Conservation (phyloP, 2,113 vertebrate genomes). For the Macrotis lagotis region DNA sequence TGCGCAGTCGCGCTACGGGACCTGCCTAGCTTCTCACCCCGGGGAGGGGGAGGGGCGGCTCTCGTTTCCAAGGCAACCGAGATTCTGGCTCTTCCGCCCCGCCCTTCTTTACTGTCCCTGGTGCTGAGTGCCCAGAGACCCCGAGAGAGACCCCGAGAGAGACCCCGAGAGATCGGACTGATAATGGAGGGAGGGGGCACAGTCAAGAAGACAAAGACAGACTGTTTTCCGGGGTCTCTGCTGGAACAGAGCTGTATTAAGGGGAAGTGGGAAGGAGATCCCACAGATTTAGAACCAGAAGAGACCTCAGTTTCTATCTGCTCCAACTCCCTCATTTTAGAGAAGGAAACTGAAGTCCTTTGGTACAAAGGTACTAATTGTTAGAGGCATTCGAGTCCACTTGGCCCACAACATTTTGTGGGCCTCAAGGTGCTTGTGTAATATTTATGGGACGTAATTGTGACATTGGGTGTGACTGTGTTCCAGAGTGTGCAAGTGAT, state of each 20-base stretch:
- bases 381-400: background rate
- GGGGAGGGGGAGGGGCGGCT: background rate
- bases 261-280: slow-evolving; percentile 5
- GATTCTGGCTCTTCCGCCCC: slow-evolving; percentile 13
- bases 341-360: background rate
- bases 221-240: background rate
- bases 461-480: background rate
- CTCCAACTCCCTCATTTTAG: background rate
- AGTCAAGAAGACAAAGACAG: slow-evolving; percentile 41
- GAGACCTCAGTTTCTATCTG: background rate
- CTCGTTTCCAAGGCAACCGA: background rate
- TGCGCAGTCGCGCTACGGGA: background rate
- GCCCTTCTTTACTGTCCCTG: slow-evolving; percentile 53
- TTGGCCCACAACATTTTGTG: background rate
- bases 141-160: background rate
- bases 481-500: background rate
- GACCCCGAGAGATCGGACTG: background rate
- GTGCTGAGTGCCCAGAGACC: background rate
- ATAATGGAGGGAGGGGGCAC: background rate
- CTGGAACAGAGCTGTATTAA: slow-evolving; percentile 18
- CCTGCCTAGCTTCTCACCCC: too few relatives aligned
- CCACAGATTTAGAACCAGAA: background rate
- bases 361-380: background rate
- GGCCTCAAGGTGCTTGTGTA: background rate
- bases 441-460: background rate